phyloP scores from a whole-genome alignment of 2,797 vertebrate genomes.

The Aulostomus chinensis region DNA sequence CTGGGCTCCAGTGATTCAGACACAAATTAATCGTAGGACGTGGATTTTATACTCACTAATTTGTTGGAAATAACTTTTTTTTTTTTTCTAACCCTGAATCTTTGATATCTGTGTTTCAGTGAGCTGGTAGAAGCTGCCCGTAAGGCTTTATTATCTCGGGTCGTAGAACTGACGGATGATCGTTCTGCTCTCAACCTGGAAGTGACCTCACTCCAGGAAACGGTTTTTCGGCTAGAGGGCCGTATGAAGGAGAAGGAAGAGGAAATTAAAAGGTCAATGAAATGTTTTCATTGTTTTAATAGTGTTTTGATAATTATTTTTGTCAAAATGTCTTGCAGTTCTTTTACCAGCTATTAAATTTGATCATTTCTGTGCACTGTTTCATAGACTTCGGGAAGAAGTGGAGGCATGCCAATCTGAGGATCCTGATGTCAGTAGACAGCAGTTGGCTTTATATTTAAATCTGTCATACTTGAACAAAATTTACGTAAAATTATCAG shows the following conservation, averaged over 20 bases:
- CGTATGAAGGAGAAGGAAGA: slow-evolving; percentile 81
- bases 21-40: not conserved
- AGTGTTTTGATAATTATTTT: not conserved
- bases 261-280: slow-evolving; percentile 81
- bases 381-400: slow-evolving; percentile 73
- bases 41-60: not conserved
- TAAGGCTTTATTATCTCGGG: slow-evolving; percentile 79
- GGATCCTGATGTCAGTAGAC: slow-evolving; percentile 75
- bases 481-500: too few relatives aligned
- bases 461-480: too few relatives aligned
- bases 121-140: slow-evolving; percentile 78
- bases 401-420: slow-evolving; percentile 70
- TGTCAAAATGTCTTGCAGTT: too few relatives aligned
- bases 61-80: not conserved
- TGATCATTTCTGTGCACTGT: too few relatives aligned
- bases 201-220: slow-evolving; percentile 71
- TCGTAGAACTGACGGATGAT: slow-evolving; percentile 82
- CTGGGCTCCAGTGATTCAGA: not conserved
- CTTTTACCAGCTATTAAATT: too few relatives aligned
- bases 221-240: slow-evolving; percentile 65
- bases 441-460: not conserved
- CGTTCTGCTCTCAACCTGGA: slow-evolving; percentile 76
- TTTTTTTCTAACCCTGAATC: too few relatives aligned
- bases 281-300: too few relatives aligned
- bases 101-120: slow-evolving; percentile 41